phyloP scores from a whole-genome alignment of 2,888 invertebrate species.

The Drosophila multiciliata region DNA sequence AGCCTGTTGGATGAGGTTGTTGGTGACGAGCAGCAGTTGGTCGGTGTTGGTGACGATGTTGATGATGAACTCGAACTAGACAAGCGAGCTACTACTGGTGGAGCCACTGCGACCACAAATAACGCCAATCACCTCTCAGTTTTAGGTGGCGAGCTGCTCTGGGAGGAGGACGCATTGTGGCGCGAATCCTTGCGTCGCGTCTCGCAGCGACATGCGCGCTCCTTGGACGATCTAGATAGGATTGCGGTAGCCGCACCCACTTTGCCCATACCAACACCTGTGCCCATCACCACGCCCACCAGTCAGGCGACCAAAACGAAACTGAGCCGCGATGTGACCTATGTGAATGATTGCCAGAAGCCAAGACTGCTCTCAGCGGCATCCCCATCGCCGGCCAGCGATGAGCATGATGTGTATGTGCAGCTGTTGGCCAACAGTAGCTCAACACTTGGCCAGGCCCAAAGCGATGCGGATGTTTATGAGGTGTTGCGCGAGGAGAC shows the following conservation, averaged over 20 bases:
- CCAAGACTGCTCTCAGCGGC: constrained; percentile 76
- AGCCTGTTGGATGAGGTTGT: constrained; percentile 50
- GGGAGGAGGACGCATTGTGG: constrained; percentile 94
- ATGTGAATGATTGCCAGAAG: constrained; percentile 90
- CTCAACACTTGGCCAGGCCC: constrained; percentile 28
- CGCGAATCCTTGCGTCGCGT: constrained; percentile 91
- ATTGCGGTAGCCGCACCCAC: constrained; percentile 66
- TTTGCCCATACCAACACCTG: constrained; percentile 38
- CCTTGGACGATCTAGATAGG: constrained; percentile 92
- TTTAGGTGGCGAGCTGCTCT: constrained; percentile 89
- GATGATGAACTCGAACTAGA: constrained; percentile 33
- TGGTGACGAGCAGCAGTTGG: constrained; percentile 38
- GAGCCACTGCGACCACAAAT: constrained; percentile 39
- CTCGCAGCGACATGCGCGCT: constrained; percentile 92
- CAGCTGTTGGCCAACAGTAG: constrained; percentile 68
- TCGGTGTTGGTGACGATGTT: constrained; percentile 31
- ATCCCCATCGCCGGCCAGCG: constrained; percentile 47
- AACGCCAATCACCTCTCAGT: constrained; percentile 76
- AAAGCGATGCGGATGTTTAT: constrained; percentile 81
- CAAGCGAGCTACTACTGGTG: constrained; percentile 32
- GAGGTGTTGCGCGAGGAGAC: constrained; percentile 84
- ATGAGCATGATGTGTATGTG: constrained; percentile 84
- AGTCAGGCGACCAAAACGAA: constrained; percentile 82
- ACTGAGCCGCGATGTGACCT: constrained; percentile 90
- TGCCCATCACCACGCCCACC: constrained; percentile 34